phyloP scores from a whole-genome alignment of 2,888 invertebrate genomes.

The Eilema depressum region DNA sequence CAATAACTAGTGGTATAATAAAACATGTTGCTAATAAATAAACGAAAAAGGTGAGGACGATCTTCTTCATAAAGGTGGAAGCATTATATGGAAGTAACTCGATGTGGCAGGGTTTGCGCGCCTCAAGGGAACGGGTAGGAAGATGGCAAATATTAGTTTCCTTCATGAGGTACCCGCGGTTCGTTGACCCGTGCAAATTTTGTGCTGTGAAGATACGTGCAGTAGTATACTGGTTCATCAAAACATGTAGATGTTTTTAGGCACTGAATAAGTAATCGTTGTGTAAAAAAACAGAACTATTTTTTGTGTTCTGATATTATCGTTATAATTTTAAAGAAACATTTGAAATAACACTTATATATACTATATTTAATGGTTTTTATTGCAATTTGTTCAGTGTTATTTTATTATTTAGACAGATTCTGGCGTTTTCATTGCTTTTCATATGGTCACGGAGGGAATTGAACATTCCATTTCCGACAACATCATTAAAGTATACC shows the following conservation, averaged over 20 bases:
- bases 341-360: too few relatives aligned
- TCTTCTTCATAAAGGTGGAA: conserved; percentile 58
- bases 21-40: conserved; percentile 34
- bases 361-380: too few relatives aligned
- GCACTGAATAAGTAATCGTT: conserved; percentile 15
- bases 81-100: conserved; percentile 76
- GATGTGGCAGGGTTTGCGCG: conserved; percentile 71
- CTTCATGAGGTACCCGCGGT: conserved; percentile 75
- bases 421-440: too few relatives aligned
- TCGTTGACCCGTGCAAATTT: conserved; percentile 81
- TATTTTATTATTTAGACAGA: too few relatives aligned
- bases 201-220: conserved; percentile 38
- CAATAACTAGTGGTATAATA: conserved; percentile 23
- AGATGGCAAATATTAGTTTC: conserved; percentile 83
- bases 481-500: too few relatives aligned
- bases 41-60: conserved; percentile 40
- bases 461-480: too few relatives aligned
- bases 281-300: neutral
- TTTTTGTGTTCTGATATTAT: neutral
- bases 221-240: conserved; percentile 48
- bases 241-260: conserved; percentile 33
- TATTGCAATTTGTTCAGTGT: too few relatives aligned
- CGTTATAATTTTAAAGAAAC: neutral
- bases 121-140: conserved; percentile 78
- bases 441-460: too few relatives aligned